These are phyloP conservation scores for Osmerus mordax DNA, from an alignment of 2,113 vertebrate genomes.

Conservation along the genomic window DNA sequence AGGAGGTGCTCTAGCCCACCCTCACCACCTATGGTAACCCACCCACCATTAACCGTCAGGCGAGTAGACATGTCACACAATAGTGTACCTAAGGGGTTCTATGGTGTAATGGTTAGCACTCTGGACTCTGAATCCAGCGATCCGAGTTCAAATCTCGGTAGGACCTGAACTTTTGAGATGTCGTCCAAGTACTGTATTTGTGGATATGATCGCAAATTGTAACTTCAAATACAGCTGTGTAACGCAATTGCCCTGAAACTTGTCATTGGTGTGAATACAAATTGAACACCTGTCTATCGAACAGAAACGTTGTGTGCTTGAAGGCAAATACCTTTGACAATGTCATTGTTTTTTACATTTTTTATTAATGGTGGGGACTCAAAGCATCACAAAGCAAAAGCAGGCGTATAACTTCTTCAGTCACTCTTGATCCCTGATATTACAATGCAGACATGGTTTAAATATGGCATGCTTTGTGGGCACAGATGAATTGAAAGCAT, in stretches of 20 bases:
- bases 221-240: no score
- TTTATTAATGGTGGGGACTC: conserved; percentile 64
- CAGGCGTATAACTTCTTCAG: conserved; percentile 52
- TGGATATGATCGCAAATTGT: no score
- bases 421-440: conserved; percentile 68
- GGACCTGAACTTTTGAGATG: conserved; percentile 53
- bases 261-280: background rate
- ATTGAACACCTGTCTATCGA: background rate
- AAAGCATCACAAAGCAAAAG: conserved; percentile 64
- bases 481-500: conserved; percentile 37
- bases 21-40: no score
- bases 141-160: conserved; percentile 81
- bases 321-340: background rate
- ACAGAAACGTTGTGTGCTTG: background rate
- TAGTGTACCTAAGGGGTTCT: conserved; percentile 49
- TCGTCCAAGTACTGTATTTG: background rate
- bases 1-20: no score
- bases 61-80: no score
- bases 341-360: conserved; percentile 24
- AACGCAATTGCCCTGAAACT: no score
- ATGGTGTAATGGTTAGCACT: conserved; percentile 85
- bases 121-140: conserved; percentile 83
- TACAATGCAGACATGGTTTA: conserved; percentile 55
- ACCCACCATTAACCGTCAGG: no score
- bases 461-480: conserved; percentile 61